phyloP scores from a whole-genome alignment of 2,797 vertebrate genomes.

The Lutjanus campechanus region DNA sequence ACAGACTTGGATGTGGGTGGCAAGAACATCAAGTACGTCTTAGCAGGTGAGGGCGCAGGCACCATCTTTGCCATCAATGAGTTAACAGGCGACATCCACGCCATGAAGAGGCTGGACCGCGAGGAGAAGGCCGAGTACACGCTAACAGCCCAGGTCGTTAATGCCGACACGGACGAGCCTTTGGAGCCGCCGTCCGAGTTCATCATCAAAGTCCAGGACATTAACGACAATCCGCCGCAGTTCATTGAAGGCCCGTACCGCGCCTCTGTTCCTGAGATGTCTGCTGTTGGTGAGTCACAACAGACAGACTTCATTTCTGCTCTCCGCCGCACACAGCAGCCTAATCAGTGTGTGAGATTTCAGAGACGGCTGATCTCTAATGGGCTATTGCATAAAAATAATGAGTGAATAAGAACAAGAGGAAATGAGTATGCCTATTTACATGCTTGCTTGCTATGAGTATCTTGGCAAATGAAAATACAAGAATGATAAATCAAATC shows the following conservation, averaged over 20 bases:
- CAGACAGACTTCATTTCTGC: constrained; percentile 39
- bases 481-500: constrained; percentile 65
- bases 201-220: constrained; percentile 99
- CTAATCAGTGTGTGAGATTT: constrained; percentile 68
- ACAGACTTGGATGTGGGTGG: constrained; percentile 94
- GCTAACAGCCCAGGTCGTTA: constrained; percentile 94
- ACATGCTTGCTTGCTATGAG: constrained; percentile 55
- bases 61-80: constrained; percentile 99
- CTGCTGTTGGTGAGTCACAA: constrained; percentile 92
- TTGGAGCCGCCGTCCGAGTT: constrained; percentile 97
- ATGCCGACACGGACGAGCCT: constrained; percentile 92
- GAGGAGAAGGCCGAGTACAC: constrained; percentile 99
- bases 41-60: constrained; percentile 96
- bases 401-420: constrained; percentile 70
- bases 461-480: constrained; percentile 61
- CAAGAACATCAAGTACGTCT: constrained; percentile 95
- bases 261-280: constrained; percentile 96
- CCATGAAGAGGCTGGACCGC: constrained; percentile 98
- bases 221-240: constrained; percentile 97
- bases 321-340: constrained; percentile 41
- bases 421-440: constrained; percentile 66
- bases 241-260: constrained; percentile 95
- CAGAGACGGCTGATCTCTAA: constrained; percentile 66
- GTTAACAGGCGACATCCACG: constrained; percentile 96
- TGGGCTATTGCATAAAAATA: constrained; percentile 71